phyloP scores from a whole-genome alignment of 2,797 vertebrate species.

The Cercopithecus mitis region DNA sequence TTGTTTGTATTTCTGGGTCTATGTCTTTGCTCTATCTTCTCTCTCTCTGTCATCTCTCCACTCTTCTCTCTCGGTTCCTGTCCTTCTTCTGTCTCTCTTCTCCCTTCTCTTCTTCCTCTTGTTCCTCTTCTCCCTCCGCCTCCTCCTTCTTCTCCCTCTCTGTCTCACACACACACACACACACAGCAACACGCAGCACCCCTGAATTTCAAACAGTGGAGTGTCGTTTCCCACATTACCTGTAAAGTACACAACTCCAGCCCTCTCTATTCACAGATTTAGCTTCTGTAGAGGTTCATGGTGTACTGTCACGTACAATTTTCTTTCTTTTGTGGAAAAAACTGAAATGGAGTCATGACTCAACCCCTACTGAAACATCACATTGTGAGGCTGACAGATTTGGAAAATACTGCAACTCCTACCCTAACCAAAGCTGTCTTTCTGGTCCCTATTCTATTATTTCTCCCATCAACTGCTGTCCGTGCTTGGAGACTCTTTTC shows the following conservation, averaged over 20 bases:
- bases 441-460: constrained; percentile 64
- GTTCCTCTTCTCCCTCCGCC: too few species aligned
- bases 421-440: constrained; percentile 62
- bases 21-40: not conserved
- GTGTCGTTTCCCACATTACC: not conserved
- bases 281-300: not conserved
- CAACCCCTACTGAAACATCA: constrained; percentile 62
- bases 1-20: not conserved
- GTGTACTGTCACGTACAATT: constrained; percentile 67
- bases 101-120: not conserved
- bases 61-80: not conserved
- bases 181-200: not conserved
- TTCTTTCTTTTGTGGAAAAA: constrained; percentile 71
- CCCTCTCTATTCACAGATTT: constrained; percentile 2
- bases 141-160: not conserved
- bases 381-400: constrained; percentile 71
- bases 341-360: constrained; percentile 73
- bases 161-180: not conserved
- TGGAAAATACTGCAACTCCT: constrained; percentile 59
- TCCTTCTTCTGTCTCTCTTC: not conserved
- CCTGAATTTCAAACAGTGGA: not conserved
- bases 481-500: constrained; percentile 22
- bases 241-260: not conserved
- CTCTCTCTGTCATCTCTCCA: not conserved
- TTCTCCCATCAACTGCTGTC: constrained; percentile 51